Percentiles rank a stretch among this genome's conserved stretches.
phyloP scores from a whole-genome alignment of 2,888 invertebrate genomes.

The Athalia rosae region DNA sequence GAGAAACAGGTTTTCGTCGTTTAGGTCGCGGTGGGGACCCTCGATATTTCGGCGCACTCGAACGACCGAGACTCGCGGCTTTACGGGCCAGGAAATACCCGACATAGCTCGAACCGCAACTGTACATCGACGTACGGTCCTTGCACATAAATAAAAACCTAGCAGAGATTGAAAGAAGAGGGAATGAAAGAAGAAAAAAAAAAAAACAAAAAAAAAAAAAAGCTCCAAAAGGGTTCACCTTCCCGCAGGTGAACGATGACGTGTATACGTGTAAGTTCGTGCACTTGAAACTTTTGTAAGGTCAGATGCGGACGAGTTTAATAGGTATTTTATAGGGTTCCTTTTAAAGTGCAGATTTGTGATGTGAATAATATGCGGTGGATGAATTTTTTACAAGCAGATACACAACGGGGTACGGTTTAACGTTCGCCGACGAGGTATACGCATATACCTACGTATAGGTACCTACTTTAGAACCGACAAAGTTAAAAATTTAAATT shows the following conservation, averaged over 20 bases:
- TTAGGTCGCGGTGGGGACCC: constrained; percentile 27
- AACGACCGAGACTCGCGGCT: not conserved
- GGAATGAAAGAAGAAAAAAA: no score
- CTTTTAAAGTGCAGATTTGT: constrained; percentile 11
- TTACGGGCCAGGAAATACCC: no score
- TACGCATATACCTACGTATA: no score
- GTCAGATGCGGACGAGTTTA: constrained; percentile 32
- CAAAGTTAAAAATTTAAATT: constrained; percentile 10
- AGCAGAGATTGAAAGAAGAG: no score
- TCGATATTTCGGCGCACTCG: constrained; percentile 8
- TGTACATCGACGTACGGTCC: no score
- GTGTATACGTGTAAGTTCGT: not conserved
- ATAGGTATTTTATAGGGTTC: constrained; percentile 39
- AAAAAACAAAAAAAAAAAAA: no score
- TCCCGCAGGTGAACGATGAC: not conserved
- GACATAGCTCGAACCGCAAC: no score
- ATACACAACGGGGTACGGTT: not conserved
- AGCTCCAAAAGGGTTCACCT: constrained; percentile 12
- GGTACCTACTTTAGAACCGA: no score
- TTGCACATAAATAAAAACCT: no score
- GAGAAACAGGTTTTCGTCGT: constrained; percentile 23
- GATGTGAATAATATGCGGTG: constrained; percentile 24
- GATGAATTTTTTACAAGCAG: not conserved
- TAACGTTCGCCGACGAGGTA: no score
- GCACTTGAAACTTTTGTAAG: constrained; percentile 21